Percentiles rank a stretch among this genome's conserved stretches.
phyloP scores from a whole-genome alignment of 2,888 invertebrate genomes.

The Sphaerophoria rueppellii region DNA sequence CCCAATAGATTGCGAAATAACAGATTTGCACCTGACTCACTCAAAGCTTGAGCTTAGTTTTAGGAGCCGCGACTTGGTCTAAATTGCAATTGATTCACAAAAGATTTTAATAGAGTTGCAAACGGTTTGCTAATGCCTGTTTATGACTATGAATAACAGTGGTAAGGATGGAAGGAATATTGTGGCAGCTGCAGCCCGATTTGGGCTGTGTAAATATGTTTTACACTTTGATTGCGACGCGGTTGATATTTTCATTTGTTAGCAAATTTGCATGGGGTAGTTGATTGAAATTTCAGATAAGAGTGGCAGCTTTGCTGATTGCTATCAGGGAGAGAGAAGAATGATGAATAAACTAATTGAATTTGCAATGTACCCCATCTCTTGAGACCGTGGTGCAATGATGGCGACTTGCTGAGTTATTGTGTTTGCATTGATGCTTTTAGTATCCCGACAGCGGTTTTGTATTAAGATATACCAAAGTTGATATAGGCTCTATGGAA shows the following conservation, averaged over 20 bases:
- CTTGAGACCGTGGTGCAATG: background rate
- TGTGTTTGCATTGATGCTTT: constrained; percentile 14
- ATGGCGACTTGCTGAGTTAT: constrained; percentile 9
- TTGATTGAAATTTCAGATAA: constrained; percentile 49
- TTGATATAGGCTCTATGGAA: too few relatives aligned
- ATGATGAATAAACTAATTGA: constrained; percentile 41
- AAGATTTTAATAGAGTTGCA: constrained; percentile 58
- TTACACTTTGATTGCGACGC: constrained; percentile 62
- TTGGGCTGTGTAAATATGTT: constrained; percentile 42
- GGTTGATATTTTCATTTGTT: constrained; percentile 57
- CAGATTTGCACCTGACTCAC: constrained; percentile 17
- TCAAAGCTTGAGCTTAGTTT: background rate
- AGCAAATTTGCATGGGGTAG: constrained; percentile 51
- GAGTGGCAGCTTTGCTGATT: constrained; percentile 24
- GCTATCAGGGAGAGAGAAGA: background rate
- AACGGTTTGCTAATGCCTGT: constrained; percentile 25
- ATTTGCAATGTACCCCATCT: background rate
- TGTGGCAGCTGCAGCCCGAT: background rate
- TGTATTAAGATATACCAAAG: background rate
- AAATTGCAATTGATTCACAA: constrained; percentile 23
- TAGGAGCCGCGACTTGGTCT: background rate
- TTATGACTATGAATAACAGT: background rate
- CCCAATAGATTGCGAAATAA: constrained; percentile 8
- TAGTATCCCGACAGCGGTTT: constrained; percentile 44
- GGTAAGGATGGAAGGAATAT: background rate